Percentiles rank a stretch among this genome's conserved stretches.
Evolutionary conservation across 2,797 vertebrate genomes (phyloP).

Genomic region (Platalea minor): DNA sequence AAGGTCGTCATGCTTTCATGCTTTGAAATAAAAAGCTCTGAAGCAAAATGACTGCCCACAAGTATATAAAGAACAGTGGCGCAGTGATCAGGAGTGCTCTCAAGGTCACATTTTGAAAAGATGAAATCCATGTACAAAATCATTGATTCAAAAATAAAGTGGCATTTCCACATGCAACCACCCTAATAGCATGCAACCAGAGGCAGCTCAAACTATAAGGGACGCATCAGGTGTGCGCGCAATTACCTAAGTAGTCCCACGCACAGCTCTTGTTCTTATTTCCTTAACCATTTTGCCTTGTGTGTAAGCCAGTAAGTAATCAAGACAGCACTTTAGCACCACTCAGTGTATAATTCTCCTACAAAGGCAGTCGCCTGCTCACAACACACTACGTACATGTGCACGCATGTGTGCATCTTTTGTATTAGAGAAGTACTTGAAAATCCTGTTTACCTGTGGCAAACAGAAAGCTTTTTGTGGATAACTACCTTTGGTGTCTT

Average conservation of each 20-base stretch:
- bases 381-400: rapidly evolving
- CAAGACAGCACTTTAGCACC: neutral
- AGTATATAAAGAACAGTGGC: neutral
- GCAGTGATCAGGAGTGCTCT: neutral
- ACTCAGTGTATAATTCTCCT: neutral
- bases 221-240: neutral
- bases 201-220: neutral
- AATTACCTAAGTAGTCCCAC: neutral
- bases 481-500: neutral
- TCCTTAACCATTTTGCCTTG: neutral
- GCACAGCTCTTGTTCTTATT: neutral
- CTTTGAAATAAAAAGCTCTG: slow-evolving; percentile 53
- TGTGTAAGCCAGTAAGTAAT: neutral
- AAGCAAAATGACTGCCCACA: slow-evolving; percentile 18
- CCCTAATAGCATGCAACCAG: neutral
- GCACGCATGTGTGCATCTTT: neutral
- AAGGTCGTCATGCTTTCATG: slow-evolving; percentile 68
- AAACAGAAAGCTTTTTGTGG: neutral
- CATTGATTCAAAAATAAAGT: neutral
- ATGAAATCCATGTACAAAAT: neutral
- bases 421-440: neutral
- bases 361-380: neutral
- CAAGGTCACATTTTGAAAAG: neutral
- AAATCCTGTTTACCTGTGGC: neutral
- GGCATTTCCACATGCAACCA: neutral